A percentile compares a stretch with the other conserved stretches of the same genome.
phyloP scores from a whole-genome alignment of 2,113 vertebrate genomes.

The Hassar affinis region DNA sequence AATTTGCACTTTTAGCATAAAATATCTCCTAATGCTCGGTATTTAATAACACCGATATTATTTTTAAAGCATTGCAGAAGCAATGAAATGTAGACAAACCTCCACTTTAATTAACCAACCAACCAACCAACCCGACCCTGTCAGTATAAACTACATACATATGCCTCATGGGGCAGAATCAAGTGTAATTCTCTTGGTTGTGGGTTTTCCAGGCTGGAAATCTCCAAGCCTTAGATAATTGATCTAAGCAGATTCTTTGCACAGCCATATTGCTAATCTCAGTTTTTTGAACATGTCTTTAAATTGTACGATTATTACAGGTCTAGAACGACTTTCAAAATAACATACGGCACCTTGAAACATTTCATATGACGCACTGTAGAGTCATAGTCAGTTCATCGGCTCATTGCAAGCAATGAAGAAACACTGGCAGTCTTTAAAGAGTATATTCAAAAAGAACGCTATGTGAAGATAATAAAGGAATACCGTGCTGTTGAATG shows the following conservation, averaged over 20 bases:
- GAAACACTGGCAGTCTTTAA: not conserved
- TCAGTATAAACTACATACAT: not conserved
- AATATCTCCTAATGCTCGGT: not conserved
- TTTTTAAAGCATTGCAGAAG: not conserved
- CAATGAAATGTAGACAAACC: not conserved
- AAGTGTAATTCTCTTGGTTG: too few species aligned
- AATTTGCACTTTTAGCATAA: constrained; percentile 40
- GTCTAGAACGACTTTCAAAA: not conserved
- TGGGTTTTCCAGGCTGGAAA: not conserved
- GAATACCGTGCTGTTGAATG: not conserved
- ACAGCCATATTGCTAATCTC: not conserved
- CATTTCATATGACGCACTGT: not conserved
- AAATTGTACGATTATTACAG: not conserved
- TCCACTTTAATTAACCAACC: not conserved
- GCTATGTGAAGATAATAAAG: not conserved
- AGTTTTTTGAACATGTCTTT: not conserved
- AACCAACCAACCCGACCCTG: not conserved
- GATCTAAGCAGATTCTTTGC: not conserved
- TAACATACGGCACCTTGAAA: not conserved
- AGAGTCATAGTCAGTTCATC: not conserved
- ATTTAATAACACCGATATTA: not conserved
- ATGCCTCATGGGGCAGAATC: not conserved
- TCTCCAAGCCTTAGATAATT: not conserved
- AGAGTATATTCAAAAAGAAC: not conserved
- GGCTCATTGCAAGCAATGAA: not conserved